Percentiles rank a stretch among this genome's conserved stretches.
Conservation (phyloP, 2,797 vertebrate species). For the Leptatherina wallacei region DNA sequence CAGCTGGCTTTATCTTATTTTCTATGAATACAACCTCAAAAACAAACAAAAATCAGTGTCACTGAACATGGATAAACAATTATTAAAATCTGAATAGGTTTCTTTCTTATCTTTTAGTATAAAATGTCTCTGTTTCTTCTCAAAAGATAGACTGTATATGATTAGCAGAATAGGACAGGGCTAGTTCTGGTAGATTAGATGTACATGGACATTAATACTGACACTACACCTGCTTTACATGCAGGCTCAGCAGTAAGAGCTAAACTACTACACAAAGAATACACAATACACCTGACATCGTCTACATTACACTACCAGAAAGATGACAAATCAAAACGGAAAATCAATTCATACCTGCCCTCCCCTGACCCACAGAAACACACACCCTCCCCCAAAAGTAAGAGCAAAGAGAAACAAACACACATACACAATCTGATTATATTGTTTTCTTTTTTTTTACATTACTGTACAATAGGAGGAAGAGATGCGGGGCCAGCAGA, state of each 20-base stretch:
- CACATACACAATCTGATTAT: slow-evolving; percentile 74
- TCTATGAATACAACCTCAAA: slow-evolving; percentile 50
- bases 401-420: slow-evolving; percentile 65
- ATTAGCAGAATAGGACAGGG: slow-evolving; percentile 76
- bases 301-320: slow-evolving; percentile 78
- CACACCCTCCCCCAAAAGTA: slow-evolving; percentile 38
- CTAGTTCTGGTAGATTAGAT: slow-evolving; percentile 79
- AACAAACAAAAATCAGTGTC: slow-evolving; percentile 64
- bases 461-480: slow-evolving; percentile 80
- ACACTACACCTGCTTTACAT: slow-evolving; percentile 76
- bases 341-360: slow-evolving; percentile 42
- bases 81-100: slow-evolving; percentile 72
- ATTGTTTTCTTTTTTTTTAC: slow-evolving; percentile 78
- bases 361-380: slow-evolving; percentile 34
- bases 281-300: slow-evolving; percentile 71
- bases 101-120: slow-evolving; percentile 77
- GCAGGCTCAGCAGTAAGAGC: slow-evolving; percentile 75
- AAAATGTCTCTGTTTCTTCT: slow-evolving; percentile 62
- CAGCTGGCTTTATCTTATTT: slow-evolving; percentile 68
- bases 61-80: slow-evolving; percentile 67
- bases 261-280: slow-evolving; percentile 78
- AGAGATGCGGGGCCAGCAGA: slow-evolving; percentile 60
- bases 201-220: slow-evolving; percentile 77
- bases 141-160: slow-evolving; percentile 73
- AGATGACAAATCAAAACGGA: slow-evolving; percentile 66